Evolutionary conservation across 2,113 vertebrate species (phyloP).

Genomic region (Brevimyrus niger): DNA sequence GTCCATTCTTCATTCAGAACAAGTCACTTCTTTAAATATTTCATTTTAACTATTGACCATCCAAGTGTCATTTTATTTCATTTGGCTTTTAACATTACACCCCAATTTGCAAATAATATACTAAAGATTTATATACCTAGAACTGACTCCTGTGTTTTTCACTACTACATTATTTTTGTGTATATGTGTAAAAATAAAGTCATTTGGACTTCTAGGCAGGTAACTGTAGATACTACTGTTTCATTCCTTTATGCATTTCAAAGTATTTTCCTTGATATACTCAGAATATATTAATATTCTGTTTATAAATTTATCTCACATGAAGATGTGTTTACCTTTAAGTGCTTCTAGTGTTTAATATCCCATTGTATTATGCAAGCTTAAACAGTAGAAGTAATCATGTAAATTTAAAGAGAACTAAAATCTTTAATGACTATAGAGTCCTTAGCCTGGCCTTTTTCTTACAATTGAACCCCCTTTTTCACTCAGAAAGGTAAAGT

Average conservation of each 20-base stretch:
- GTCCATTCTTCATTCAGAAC: neutral
- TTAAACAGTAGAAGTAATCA: neutral
- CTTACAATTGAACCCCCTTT: constrained; percentile 42
- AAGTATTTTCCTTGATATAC: neutral
- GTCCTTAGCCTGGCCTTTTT: constrained; percentile 28
- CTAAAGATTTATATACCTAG: neutral
- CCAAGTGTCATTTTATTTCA: neutral
- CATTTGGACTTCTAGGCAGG: neutral
- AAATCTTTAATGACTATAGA: neutral
- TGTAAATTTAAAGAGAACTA: neutral
- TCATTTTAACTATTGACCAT: neutral
- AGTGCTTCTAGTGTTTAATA: neutral
- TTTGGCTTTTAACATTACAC: neutral
- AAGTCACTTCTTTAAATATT: neutral
- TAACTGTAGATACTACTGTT: neutral
- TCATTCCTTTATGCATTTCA: neutral
- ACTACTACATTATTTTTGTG: neutral
- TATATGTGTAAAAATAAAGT: neutral
- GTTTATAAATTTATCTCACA: neutral
- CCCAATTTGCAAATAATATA: neutral
- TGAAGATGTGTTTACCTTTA: neutral
- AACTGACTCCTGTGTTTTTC: neutral
- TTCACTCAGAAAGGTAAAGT: constrained; percentile 53
- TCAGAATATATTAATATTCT: neutral
- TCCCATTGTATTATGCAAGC: neutral